Base-by-base conservation (phyloP, 2,797 vertebrate genomes). In the Eulemur coronatus region DNA sequence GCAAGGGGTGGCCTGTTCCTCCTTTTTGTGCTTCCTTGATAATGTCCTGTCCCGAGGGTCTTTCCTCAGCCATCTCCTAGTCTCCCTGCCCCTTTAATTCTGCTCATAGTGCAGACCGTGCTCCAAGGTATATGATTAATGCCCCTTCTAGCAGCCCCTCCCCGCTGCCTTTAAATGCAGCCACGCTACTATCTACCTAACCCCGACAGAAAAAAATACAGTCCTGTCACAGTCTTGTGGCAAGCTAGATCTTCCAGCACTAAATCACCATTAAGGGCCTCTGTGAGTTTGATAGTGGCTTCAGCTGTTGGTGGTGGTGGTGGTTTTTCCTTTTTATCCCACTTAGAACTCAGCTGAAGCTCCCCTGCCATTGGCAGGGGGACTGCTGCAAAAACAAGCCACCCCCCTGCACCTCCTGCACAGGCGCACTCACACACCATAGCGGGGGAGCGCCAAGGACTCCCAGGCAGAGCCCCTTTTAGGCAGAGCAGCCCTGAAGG, bases 261-360 rank as follows among this genome's bases (percentile, higher is more conserved):
- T 98, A 98, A 98, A 98, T 98, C 98, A 98, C 89, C 95, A 95
- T 95, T 96, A 98, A 97, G 96, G 35, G 85, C 95, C 93, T 97
- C 96, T 14, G 2, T 75, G 95, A 95, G 96, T 97, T 61, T 91
- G 95, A 97, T 89, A 94, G 97, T 97, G 97, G 96, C 91, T 97
- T 97, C 2, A 0, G 57, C 57, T 69, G 28, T 5, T 35, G 30
- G 48, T 22, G 5, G 57, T 59, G 10, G 4, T 72, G 7, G 7
- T 14, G 15, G 0, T 28, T 67, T n/a, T 35, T 72, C 7, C 2
- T 13, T 94, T 84, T 26, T 67, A 97, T 97, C 96, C 80, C 22
- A 1, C 89, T 95, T 97, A 97, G 95, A 98, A 97, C 96, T 96
- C 96, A 96, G 95, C 95, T 91, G 13, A 95, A 97, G 92, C 55